Conservation (phyloP, 2,888 invertebrate species). For the Thymelicus sylvestris region DNA sequence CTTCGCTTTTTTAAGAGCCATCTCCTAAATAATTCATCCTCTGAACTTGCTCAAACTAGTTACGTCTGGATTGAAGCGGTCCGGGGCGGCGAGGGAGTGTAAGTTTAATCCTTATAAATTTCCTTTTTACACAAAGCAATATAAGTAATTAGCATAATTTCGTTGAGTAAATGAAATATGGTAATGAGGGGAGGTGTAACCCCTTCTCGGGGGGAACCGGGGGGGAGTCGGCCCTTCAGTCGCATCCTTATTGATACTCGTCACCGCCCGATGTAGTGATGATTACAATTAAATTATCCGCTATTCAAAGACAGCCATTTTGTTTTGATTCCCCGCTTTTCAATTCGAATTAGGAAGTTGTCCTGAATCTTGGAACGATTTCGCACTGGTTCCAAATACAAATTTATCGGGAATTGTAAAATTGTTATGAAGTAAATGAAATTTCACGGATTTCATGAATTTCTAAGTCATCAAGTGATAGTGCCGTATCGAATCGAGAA, state of each 20-base stretch:
- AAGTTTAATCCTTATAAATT: conserved; percentile 85
- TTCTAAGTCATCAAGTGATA: background rate
- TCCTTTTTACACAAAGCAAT: conserved; percentile 86
- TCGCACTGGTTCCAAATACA: background rate
- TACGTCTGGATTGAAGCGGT: conserved; percentile 61
- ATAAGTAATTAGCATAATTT: conserved; percentile 86
- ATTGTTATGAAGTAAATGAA: background rate
- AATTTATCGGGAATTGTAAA: background rate
- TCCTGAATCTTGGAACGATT: conserved; percentile 16
- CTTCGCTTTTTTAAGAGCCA: conserved; percentile 62
- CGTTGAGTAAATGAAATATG: conserved; percentile 86
- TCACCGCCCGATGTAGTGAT: conserved; percentile 81
- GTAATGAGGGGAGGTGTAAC: conserved; percentile 80
- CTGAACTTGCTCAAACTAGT: conserved; percentile 69
- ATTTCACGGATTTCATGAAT: background rate
- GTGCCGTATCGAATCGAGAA: background rate
- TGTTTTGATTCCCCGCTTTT: conserved; percentile 69
- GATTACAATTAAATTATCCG: conserved; percentile 83
- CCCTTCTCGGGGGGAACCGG: conserved; percentile 70
- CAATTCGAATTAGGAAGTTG: conserved; percentile 45
- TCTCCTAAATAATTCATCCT: conserved; percentile 76
- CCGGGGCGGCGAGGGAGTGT: conserved; percentile 64
- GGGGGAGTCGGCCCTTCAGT: conserved; percentile 71
- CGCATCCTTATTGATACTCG: conserved; percentile 81
- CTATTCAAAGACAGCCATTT: conserved; percentile 72